phyloP scores from a whole-genome alignment of 2,113 vertebrate species.

The Mirounga angustirostris region DNA sequence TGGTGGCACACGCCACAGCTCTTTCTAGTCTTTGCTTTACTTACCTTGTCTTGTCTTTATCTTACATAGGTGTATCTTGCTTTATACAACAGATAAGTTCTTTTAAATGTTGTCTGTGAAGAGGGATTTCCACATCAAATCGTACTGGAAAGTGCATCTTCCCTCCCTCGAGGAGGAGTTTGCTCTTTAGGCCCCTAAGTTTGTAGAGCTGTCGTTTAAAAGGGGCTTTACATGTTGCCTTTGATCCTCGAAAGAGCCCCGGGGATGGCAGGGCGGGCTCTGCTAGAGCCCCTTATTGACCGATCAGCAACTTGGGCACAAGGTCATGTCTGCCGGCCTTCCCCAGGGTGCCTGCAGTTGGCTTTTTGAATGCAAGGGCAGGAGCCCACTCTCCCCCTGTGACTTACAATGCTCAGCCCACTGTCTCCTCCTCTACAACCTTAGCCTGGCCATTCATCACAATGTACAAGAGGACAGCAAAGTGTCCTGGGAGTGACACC shows the following conservation, averaged over 20 bases:
- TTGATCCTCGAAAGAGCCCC: neutral
- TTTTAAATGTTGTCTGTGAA: neutral
- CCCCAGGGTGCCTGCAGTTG: accelerated
- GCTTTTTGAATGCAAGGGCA: neutral
- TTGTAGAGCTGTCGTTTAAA: neutral
- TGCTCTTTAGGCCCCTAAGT: neutral
- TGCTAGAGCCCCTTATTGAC: too few relatives aligned
- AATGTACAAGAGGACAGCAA: neutral
- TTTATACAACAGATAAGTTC: neutral
- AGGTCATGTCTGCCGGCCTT: neutral
- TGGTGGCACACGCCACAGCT: neutral
- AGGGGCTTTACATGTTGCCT: neutral
- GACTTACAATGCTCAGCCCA: neutral
- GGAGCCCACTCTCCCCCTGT: neutral
- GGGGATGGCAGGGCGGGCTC: neutral
- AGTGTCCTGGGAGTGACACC: neutral
- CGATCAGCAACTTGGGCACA: neutral
- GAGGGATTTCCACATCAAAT: neutral
- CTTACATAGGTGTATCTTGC: neutral
- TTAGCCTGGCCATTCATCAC: neutral
- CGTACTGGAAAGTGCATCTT: neutral
- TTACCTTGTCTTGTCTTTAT: neutral
- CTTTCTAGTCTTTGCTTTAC: neutral
- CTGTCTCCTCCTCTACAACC: neutral
- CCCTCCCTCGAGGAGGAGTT: neutral